Evolutionary conservation across 2,888 invertebrate genomes (phyloP).

Genomic region (Orchestes rusci): DNA sequence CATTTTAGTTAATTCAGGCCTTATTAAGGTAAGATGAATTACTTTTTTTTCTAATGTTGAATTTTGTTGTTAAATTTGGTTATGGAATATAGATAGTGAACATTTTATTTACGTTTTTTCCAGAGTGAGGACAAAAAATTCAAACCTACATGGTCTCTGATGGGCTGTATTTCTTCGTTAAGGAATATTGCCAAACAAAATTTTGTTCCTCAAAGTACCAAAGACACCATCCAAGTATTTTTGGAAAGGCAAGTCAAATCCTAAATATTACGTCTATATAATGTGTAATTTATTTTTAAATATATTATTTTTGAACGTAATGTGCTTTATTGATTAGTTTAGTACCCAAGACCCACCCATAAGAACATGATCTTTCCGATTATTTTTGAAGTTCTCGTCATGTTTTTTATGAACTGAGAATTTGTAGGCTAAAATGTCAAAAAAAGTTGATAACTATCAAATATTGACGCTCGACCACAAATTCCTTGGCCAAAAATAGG

Average conservation of each 20-base stretch:
- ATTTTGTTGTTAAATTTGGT: neutral
- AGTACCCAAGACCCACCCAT: too few relatives aligned
- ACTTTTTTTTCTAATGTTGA: neutral
- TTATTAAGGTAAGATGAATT: conserved; percentile 59
- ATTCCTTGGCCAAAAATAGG: too few relatives aligned
- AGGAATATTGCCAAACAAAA: conserved; percentile 47
- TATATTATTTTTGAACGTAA: too few relatives aligned
- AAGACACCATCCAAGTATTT: conserved; percentile 48
- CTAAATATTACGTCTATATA: neutral
- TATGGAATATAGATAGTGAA: neutral
- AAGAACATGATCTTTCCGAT: too few relatives aligned
- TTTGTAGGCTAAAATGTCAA: too few relatives aligned
- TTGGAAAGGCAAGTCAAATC: conserved; percentile 42
- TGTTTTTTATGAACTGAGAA: too few relatives aligned
- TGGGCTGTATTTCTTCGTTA: conserved; percentile 54
- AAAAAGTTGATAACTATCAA: too few relatives aligned
- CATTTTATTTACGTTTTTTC: conserved; percentile 26
- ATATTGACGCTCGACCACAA: too few relatives aligned
- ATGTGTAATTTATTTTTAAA: too few relatives aligned
- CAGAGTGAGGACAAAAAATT: conserved; percentile 63
- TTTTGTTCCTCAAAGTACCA: conserved; percentile 49
- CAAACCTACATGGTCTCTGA: conserved; percentile 55
- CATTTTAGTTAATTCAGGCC: conserved; percentile 57
- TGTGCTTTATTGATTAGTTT: too few relatives aligned
- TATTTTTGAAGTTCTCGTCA: too few relatives aligned